These are phyloP conservation scores for Diarsia dahlii DNA, from an alignment of 2,888 invertebrate species.

Conservation along the genomic window DNA sequence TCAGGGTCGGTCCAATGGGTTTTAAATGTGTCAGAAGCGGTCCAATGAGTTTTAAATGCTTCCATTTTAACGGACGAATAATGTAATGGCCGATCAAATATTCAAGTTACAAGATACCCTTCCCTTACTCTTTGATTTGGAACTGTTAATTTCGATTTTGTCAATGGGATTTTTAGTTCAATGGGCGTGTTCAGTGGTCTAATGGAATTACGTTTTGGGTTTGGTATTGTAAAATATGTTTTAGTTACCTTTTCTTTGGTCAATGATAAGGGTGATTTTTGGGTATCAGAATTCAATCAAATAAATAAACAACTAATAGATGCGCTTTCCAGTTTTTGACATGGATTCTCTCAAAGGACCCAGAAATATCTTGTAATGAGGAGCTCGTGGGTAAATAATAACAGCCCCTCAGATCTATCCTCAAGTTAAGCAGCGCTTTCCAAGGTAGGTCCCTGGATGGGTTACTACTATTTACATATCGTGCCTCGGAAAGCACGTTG, in stretches of 20 bases:
- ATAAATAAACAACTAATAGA: too few relatives aligned
- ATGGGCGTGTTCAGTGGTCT: conserved; percentile 37
- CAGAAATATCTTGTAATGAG: not conserved
- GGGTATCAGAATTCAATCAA: not conserved
- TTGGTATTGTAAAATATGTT: conserved; percentile 1
- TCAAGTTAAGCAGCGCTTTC: not conserved
- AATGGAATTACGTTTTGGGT: conserved; percentile 6
- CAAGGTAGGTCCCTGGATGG: not conserved
- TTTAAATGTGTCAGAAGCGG: conserved; percentile 46
- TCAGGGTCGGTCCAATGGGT: conserved; percentile 33
- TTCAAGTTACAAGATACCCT: conserved; percentile 55
- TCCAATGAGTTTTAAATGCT: conserved; percentile 47
- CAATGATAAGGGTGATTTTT: not conserved
- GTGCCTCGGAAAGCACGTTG: too few relatives aligned
- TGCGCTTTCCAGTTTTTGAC: too few relatives aligned
- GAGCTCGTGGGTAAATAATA: too few relatives aligned
- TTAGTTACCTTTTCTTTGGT: not conserved
- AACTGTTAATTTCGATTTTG: conserved; percentile 54
- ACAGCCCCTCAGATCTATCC: too few relatives aligned
- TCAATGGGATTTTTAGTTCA: conserved; percentile 36
- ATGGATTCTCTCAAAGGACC: not conserved
- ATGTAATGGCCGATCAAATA: conserved; percentile 58
- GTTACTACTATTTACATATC: too few relatives aligned
- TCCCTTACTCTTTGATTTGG: conserved; percentile 45
- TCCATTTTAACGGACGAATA: conserved; percentile 49